phyloP scores from a whole-genome alignment of 2,888 invertebrate species.

The Epinotia brunnichana region DNA sequence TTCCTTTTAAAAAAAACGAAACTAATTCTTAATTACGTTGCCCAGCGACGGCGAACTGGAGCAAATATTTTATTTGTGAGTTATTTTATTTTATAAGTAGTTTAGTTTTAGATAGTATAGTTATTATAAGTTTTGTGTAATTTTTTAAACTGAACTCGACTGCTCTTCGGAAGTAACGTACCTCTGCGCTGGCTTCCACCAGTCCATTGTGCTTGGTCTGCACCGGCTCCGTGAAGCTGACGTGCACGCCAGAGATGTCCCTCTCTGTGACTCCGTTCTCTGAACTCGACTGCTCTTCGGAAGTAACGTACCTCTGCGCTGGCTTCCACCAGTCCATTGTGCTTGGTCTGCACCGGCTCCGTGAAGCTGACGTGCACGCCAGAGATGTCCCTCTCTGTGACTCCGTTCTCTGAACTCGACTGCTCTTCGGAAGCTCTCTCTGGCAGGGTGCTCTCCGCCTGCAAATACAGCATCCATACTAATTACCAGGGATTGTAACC shows the following conservation, averaged over 20 bases:
- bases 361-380: constrained; percentile 14
- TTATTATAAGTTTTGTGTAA: no score
- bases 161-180: no score
- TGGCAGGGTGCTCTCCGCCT: constrained; percentile 45
- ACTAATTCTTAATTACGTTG: no score
- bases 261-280: constrained; percentile 53
- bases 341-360: constrained; percentile 47
- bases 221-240: constrained; percentile 14
- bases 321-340: constrained; percentile 71
- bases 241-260: not conserved
- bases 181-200: constrained; percentile 76
- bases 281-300: constrained; percentile 46
- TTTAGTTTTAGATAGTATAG: no score
- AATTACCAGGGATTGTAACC: no score
- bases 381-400: constrained; percentile 45
- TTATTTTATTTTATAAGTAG: no score
- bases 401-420: constrained; percentile 49
- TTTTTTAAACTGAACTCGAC: no score
- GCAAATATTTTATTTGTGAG: no score
- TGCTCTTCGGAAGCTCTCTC: constrained; percentile 48
- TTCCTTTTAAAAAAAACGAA: no score
- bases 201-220: constrained; percentile 62
- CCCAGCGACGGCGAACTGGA: no score
- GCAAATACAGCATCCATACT: not conserved
- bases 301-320: constrained; percentile 74